These are phyloP conservation scores for Gortyna flavago DNA, from an alignment of 2,888 invertebrate genomes.

Conservation along the genomic window DNA sequence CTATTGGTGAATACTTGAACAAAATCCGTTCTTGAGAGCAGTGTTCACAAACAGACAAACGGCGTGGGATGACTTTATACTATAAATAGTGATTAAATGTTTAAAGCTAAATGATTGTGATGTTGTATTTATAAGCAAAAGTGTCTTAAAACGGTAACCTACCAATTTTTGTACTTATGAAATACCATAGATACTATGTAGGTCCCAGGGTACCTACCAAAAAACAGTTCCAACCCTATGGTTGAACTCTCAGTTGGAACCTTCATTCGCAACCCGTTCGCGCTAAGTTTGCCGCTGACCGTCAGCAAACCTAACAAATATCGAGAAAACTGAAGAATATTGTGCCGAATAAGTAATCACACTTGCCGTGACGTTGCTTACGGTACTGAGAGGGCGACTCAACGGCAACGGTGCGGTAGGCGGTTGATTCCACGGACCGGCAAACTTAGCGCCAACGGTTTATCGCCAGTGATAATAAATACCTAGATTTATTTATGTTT, in stretches of 20 bases:
- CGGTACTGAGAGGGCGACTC: not conserved
- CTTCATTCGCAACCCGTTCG: no score
- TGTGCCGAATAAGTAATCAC: not conserved
- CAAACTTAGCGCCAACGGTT: not conserved
- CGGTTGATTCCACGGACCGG: not conserved
- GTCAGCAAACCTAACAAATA: not conserved
- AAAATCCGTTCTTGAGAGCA: not conserved
- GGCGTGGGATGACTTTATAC: not conserved
- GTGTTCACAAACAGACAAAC: not conserved
- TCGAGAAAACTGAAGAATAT: not conserved
- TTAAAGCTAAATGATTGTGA: constrained; percentile 22
- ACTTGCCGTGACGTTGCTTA: not conserved
- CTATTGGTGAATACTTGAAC: not conserved
- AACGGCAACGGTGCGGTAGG: not conserved
- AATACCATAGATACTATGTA: constrained; percentile 1
- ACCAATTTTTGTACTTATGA: not conserved
- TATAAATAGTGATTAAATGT: not conserved
- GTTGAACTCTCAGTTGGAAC: no score
- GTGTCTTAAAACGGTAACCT: constrained; percentile 17
- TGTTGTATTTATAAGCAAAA: constrained; percentile 31
- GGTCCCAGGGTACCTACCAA: constrained; percentile 1
- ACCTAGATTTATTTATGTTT: constrained; percentile 51
- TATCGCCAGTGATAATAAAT: constrained; percentile 34
- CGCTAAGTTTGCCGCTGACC: not conserved
- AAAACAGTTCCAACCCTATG: constrained; percentile 18